Conservation (phyloP, 2,113 vertebrate genomes). For the Phalacrocorax brasilianus region DNA sequence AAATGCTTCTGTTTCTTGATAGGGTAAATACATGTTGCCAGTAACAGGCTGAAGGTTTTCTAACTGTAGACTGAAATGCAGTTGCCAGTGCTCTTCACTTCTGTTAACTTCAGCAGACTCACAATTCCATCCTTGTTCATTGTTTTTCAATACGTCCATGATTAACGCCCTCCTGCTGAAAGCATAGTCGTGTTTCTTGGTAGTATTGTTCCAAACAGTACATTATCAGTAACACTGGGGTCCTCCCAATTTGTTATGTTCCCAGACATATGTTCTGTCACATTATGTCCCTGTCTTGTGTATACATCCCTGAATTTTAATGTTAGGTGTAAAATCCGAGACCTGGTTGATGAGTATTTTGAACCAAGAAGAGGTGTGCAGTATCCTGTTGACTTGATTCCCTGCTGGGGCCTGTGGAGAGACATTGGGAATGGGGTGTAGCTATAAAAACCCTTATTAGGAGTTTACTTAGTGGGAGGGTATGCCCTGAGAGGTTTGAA, state of each 20-base stretch:
- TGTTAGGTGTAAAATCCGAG: background rate
- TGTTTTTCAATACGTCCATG: background rate
- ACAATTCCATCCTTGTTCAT: background rate
- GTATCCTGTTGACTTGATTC: slow-evolving; percentile 14
- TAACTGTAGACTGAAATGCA: background rate
- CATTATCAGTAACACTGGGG: background rate
- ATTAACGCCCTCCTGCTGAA: background rate
- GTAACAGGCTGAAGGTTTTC: background rate
- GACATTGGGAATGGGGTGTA: background rate
- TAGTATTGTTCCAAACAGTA: background rate
- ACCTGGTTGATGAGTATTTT: background rate
- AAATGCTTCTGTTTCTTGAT: background rate
- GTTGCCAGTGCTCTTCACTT: background rate
- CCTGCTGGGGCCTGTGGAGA: background rate
- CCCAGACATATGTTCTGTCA: background rate
- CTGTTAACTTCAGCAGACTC: background rate
- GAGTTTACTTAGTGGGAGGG: background rate
- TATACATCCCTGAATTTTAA: background rate
- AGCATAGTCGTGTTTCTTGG: background rate
- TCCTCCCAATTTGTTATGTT: background rate
- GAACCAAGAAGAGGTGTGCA: background rate
- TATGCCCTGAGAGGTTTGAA: background rate
- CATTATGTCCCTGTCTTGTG: background rate
- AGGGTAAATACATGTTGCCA: background rate
- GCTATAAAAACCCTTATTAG: slow-evolving; percentile 46